A percentile compares a stretch with the other conserved stretches of the same genome.
Evolutionary conservation across 1,140 invertebrate genomes (phyloP).

Genomic region (Odontomachus brunneus): DNA sequence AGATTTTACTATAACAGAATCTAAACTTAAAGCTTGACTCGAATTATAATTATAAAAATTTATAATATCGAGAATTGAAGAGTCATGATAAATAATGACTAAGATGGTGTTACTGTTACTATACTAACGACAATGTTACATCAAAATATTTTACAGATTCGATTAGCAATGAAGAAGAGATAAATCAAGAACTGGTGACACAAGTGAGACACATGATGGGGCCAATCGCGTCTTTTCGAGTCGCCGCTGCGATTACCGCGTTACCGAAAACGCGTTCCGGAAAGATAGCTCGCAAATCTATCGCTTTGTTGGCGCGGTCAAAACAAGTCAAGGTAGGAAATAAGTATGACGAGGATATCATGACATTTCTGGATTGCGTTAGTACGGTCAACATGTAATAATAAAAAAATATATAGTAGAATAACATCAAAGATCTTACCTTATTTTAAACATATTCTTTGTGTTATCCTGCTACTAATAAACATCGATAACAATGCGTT

Average conservation of each 20-base stretch:
- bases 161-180: slow-evolving; percentile 86
- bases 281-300: slow-evolving; percentile 94
- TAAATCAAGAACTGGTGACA: slow-evolving; percentile 89
- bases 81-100: no score
- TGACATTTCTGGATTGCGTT: background rate
- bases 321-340: slow-evolving; percentile 89
- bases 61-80: no score
- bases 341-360: background rate
- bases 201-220: slow-evolving; percentile 93
- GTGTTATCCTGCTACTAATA: background rate
- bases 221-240: slow-evolving; percentile 94
- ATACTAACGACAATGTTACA: background rate
- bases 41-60: no score
- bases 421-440: background rate
- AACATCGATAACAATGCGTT: background rate
- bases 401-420: background rate
- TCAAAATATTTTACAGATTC: slow-evolving; percentile 80
- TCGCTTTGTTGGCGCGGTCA: slow-evolving; percentile 92
- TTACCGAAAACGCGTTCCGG: slow-evolving; percentile 92
- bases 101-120: background rate
- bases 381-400: no score
- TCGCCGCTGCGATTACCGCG: slow-evolving; percentile 90
- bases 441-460: background rate
- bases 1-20: no score
- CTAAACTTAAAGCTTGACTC: no score